A percentile compares a stretch with the other conserved stretches of the same genome.
phyloP scores from a whole-genome alignment of 2,888 invertebrate species.

The Schizotus pectinicornis region DNA sequence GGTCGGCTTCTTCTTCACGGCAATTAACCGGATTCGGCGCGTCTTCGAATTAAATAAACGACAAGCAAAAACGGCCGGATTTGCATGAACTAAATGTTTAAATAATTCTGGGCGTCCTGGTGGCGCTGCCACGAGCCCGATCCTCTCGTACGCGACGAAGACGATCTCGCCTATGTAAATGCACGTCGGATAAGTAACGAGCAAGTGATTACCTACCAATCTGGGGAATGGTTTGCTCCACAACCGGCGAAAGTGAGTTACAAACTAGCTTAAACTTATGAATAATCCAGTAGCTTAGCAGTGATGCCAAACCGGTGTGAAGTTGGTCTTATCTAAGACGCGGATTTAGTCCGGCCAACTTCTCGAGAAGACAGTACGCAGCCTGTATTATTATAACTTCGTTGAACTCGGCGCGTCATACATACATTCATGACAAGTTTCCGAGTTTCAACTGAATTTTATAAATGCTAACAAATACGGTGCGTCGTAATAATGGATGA shows the following conservation, averaged over 20 bases:
- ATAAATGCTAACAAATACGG: slow-evolving; percentile 45
- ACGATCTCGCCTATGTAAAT: slow-evolving; percentile 38
- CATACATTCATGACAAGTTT: slow-evolving; percentile 55
- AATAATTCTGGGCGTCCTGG: slow-evolving; percentile 35
- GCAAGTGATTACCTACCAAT: slow-evolving; percentile 57
- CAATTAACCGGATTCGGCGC: slow-evolving; percentile 19
- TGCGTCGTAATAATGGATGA: slow-evolving; percentile 36
- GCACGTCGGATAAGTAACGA: slow-evolving; percentile 52
- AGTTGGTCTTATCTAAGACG: slow-evolving; percentile 56
- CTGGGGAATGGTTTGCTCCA: slow-evolving; percentile 49
- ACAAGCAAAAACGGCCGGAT: slow-evolving; percentile 35
- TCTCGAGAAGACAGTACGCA: slow-evolving; percentile 44
- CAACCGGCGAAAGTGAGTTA: slow-evolving; percentile 53
- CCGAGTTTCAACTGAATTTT: slow-evolving; percentile 42
- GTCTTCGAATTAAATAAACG: slow-evolving; percentile 31
- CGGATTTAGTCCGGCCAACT: slow-evolving; percentile 54
- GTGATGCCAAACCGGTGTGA: slow-evolving; percentile 55
- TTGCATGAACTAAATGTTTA: slow-evolving; percentile 41
- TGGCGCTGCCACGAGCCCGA: slow-evolving; percentile 24
- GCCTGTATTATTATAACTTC: slow-evolving; percentile 55
- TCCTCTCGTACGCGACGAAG: slow-evolving; percentile 24
- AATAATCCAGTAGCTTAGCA: slow-evolving; percentile 58
- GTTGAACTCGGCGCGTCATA: slow-evolving; percentile 52
- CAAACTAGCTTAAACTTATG: slow-evolving; percentile 57
- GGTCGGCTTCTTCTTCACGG: background rate